A percentile compares a stretch with the other conserved stretches of the same genome.
phyloP scores from a whole-genome alignment of 2,888 invertebrate genomes.

The Furcula furcula region DNA sequence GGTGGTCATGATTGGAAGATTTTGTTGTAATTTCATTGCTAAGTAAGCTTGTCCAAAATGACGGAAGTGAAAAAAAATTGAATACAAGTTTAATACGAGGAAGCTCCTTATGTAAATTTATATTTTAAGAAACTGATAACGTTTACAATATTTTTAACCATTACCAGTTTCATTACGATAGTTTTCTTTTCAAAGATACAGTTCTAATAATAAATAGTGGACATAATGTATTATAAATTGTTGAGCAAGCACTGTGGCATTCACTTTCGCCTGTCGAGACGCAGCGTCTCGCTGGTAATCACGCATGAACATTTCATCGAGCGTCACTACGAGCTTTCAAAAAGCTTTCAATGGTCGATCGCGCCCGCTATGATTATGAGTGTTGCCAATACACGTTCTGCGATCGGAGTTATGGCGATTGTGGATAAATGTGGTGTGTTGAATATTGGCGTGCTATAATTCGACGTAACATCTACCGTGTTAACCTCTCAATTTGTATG shows the following conservation, averaged over 20 bases:
- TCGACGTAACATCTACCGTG: slow-evolving; percentile 37
- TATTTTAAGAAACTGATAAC: no score
- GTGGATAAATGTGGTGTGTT: slow-evolving; percentile 34
- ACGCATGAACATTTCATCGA: slow-evolving; percentile 69
- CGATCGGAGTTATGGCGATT: slow-evolving; percentile 48
- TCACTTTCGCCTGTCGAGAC: slow-evolving; percentile 47
- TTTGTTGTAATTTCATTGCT: no score
- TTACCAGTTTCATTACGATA: no score
- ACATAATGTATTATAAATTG: slow-evolving; percentile 18
- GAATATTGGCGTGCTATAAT: slow-evolving; percentile 28
- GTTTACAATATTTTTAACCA: no score
- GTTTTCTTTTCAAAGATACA: no score
- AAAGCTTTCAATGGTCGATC: slow-evolving; percentile 76
- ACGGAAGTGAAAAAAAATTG: no score
- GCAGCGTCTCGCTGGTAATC: slow-evolving; percentile 61
- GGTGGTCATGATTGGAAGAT: no score
- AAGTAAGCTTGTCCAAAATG: no score
- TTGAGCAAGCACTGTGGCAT: slow-evolving; percentile 31
- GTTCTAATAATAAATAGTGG: background rate
- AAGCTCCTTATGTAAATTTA: no score
- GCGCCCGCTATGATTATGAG: slow-evolving; percentile 63
- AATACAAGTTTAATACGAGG: no score
- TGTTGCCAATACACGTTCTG: slow-evolving; percentile 55
- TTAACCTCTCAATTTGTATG: slow-evolving; percentile 49
- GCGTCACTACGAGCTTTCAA: slow-evolving; percentile 71